These are phyloP conservation scores for Drosophila demipolita DNA, from an alignment of 2,888 invertebrate genomes.

Conservation along the genomic window DNA sequence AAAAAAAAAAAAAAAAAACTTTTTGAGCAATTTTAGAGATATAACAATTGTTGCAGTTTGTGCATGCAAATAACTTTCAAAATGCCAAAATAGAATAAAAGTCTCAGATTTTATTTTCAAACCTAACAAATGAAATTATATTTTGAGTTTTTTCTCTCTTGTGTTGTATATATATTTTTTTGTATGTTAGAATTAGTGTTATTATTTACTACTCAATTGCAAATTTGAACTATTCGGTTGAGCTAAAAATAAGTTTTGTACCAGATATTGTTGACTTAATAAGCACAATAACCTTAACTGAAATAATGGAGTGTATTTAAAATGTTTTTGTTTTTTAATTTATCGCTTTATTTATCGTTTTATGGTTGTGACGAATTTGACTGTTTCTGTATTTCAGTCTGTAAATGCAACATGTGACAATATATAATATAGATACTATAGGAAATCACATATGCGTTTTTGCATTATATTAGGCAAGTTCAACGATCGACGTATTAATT, in stretches of 20 bases:
- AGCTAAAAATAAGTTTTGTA: not conserved
- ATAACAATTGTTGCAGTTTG: not conserved
- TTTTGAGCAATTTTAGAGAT: constrained; percentile 8
- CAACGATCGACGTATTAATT: constrained; percentile 60
- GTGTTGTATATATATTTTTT: not conserved
- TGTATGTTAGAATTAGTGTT: not conserved
- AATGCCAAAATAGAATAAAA: not conserved
- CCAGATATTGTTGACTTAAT: not conserved
- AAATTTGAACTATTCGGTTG: not conserved
- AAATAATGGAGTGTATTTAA: not conserved
- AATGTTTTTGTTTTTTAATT: not conserved
- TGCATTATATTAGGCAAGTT: constrained; percentile 53
- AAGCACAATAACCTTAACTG: not conserved
- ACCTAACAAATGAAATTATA: not conserved
- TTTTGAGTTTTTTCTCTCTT: not conserved
- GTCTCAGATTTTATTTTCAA: not conserved
- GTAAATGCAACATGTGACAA: constrained; percentile 23
- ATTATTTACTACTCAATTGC: not conserved
- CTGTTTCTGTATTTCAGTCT: not conserved
- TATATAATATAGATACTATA: constrained; percentile 17
- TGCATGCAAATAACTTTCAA: not conserved
- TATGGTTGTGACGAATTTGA: not conserved
- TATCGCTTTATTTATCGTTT: not conserved
- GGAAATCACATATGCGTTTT: constrained; percentile 38
- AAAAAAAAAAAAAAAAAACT: not conserved